Evolutionary conservation across 1,140 invertebrate species (phyloP), one percentile per base, ranked within the genome.

Genomic region (Grapholita molesta): DNA sequence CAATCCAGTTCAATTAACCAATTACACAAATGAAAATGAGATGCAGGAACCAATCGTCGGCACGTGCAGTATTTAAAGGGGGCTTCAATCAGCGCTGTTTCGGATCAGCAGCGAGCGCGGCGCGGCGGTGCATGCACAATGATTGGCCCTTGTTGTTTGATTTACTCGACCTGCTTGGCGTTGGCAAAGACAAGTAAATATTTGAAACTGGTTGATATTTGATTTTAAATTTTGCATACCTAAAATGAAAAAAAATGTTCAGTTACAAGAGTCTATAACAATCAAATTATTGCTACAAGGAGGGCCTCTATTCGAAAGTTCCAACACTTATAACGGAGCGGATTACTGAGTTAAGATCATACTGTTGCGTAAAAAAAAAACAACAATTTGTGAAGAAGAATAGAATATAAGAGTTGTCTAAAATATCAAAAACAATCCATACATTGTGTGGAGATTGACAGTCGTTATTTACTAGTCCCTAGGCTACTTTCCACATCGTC

Each of bases 61-160:
- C 18, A 18, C 15, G 42, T 21, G 33, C 8, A 21, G 42, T 30
- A 5, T 30, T 3, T 3, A 48, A 21, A 48, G 42, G 1, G 42
- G 42, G 18, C 6, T 48, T 48, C 42, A 48, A 42, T 48, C 42
- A 48, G 42, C 42, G 18, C 42, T 48, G 42, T 48, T 18, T 48
- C 42, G 42, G 5, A 21, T 21, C 42, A 21, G 42, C 42, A 25
- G 69, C 25, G 11, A 12, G 66, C 48, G 42, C 76, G 75, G 66
- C 48, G 42, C 76, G 75, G 68, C 70, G 79, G 76, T 73, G 75
- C 75, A 80, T 78, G 75, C 74, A 78, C 70, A 77, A 74, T 74
- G 76, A 84, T 84, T 83, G 82, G 77, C 76, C 75, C 76, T 70
- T 83, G 84, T 84, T 85, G 78, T 86, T 85, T 86, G 81, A 86